Base-by-base conservation (phyloP, 2,888 invertebrate genomes). In the Polymixis lichenea region DNA sequence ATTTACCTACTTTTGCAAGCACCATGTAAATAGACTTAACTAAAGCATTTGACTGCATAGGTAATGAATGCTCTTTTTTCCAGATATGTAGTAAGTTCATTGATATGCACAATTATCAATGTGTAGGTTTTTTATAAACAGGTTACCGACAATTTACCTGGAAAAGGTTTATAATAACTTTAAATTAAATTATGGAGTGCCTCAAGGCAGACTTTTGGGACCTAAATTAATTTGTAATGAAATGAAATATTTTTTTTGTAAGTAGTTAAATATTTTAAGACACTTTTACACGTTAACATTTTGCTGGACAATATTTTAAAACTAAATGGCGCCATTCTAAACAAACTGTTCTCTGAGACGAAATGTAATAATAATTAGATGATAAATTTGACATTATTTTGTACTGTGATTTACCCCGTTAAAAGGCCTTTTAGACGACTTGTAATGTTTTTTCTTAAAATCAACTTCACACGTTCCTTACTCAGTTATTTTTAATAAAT, bases 1-100 rank as follows among this genome's bases (percentile, higher is more conserved):
- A 69, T 28, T 70, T 73, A 70, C 43, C 43, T 46, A 11, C 15
- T 73, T 70, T 22, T 51, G 22, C 19, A 60, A 58, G 25, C 2
- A 22, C 25, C 38, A 60, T 71, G 28, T 53, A 60, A 38, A 53
- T 28, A 17, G 51, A 60, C 15, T 49, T 25, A 19, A 32, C n/a
- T 58, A 43, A 60, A 60, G 62, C 49, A 62, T 75, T 75, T 32
- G 55, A 72, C 46, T 72, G 46, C 55, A 55, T 64, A 17, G 46
- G 3, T 56, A 72, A 56, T 49, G 25, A 72, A 56, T 49, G 25
- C 15, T 69, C 25, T 22, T 70, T 25, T 19, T 60, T 17, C 17
- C 22, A 25, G 25, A 60, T 60, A 38, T 38, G 38, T 38, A 5
- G 38, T 38, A 5, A 38, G 38, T 38, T 38, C 38, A 38, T 38